Evolutionary conservation across 2,113 vertebrate species (phyloP).

Genomic region (Butorides virescens): DNA sequence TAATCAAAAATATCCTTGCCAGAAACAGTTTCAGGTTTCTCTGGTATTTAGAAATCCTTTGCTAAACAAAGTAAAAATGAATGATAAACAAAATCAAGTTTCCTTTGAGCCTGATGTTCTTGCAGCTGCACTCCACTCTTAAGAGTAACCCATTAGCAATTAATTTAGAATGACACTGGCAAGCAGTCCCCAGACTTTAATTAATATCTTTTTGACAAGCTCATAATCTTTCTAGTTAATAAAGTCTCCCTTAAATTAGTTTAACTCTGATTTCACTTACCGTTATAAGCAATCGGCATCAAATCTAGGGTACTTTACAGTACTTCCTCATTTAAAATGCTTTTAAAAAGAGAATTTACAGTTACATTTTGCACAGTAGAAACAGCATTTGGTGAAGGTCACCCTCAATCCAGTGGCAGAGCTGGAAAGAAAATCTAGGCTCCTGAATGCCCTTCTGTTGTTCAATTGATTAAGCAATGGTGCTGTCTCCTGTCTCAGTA

Average conservation of each 20-base stretch:
- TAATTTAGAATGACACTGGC: constrained; percentile 57
- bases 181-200: constrained; percentile 57
- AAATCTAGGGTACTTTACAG: constrained; percentile 13
- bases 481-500: not conserved
- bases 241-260: constrained; percentile 45
- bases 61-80: constrained; percentile 61
- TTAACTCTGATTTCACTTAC: constrained; percentile 47
- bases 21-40: constrained; percentile 44
- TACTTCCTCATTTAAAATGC: not conserved
- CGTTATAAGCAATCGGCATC: not conserved
- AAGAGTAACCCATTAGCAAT: constrained; percentile 53
- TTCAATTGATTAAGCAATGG: not conserved
- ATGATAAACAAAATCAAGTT: constrained; percentile 56
- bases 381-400: constrained; percentile 9
- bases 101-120: constrained; percentile 50
- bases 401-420: not conserved
- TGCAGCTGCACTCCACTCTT: constrained; percentile 61
- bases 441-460: not conserved
- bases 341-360: not conserved
- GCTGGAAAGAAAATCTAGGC: not conserved
- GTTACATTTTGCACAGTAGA: not conserved
- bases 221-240: constrained; percentile 44
- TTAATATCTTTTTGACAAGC: constrained; percentile 61
- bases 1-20: constrained; percentile 41
- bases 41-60: constrained; percentile 43